A percentile compares a stretch with the other conserved stretches of the same genome.
Evolutionary conservation across 2,797 vertebrate genomes (phyloP).

Genomic region (Garrulus glandarius): DNA sequence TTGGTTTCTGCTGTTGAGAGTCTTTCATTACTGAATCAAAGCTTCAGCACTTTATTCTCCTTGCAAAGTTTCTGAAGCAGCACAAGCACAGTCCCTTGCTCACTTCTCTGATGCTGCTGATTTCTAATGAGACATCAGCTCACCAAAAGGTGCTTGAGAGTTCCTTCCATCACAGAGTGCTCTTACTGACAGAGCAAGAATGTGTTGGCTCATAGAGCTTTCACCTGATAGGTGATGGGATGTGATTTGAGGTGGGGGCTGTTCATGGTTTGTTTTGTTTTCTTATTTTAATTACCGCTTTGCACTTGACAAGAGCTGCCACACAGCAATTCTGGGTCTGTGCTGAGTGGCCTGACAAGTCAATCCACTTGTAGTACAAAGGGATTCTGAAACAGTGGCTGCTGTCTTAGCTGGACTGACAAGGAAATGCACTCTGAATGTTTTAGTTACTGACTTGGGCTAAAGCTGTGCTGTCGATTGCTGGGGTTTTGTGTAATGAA

Average conservation of each 20-base stretch:
- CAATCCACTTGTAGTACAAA: not conserved
- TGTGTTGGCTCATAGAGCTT: not conserved
- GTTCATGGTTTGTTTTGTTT: not conserved
- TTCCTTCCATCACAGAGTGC: not conserved
- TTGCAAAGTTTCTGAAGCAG: not conserved
- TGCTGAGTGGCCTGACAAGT: not conserved
- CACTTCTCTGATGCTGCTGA: not conserved
- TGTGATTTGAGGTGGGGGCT: not conserved
- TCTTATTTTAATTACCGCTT: not conserved
- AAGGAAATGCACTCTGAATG: not conserved
- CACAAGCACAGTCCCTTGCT: not conserved
- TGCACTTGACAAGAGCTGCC: not conserved
- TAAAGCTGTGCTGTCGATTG: not conserved
- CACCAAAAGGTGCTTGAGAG: not conserved
- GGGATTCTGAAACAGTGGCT: not conserved
- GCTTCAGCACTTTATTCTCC: not conserved
- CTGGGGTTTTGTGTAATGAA: not conserved
- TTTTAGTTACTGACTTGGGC: not conserved
- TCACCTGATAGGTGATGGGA: not conserved
- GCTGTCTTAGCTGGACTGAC: not conserved
- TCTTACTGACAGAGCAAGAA: not conserved
- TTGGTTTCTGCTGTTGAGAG: not conserved
- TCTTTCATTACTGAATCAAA: not conserved
- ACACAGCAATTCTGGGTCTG: not conserved
- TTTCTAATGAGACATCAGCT: not conserved